Percentiles rank a stretch among this genome's conserved stretches.
phyloP scores from a whole-genome alignment of 2,113 vertebrate genomes.

The Charina bottae region DNA sequence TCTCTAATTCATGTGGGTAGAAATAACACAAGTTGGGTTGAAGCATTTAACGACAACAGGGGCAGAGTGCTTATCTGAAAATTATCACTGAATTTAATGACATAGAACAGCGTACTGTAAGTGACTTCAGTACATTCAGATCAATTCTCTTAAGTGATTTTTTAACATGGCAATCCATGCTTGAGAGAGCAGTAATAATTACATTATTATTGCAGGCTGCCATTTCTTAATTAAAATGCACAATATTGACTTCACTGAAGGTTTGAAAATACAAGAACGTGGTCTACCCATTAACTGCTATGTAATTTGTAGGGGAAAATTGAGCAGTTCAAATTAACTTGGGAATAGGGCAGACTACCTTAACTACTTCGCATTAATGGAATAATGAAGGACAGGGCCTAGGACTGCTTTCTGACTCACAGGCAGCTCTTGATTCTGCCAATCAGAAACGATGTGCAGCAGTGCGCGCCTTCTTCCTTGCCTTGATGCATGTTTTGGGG shows the following conservation, averaged over 20 bases:
- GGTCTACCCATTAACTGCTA: no score
- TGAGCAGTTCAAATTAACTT: background rate
- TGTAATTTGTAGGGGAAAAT: background rate
- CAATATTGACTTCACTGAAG: background rate
- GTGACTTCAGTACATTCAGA: background rate
- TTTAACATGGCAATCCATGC: background rate
- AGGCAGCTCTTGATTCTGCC: background rate
- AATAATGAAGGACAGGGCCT: background rate
- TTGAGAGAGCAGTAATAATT: background rate
- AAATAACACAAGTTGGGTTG: background rate
- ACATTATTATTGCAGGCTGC: background rate
- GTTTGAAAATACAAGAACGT: background rate
- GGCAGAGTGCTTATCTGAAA: background rate
- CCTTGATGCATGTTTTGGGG: background rate
- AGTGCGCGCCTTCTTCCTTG: background rate
- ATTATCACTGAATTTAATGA: background rate
- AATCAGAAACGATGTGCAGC: background rate
- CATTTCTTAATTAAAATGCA: background rate
- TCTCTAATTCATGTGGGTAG: background rate
- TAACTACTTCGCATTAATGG: background rate
- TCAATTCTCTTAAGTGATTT: conserved; percentile 1
- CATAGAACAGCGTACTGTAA: background rate
- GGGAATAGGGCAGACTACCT: background rate
- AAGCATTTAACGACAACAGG: background rate
- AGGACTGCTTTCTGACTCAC: background rate